Percentiles rank a stretch among this genome's conserved stretches.
phyloP scores from a whole-genome alignment of 2,888 invertebrate genomes.

The Lutraria lutraria region DNA sequence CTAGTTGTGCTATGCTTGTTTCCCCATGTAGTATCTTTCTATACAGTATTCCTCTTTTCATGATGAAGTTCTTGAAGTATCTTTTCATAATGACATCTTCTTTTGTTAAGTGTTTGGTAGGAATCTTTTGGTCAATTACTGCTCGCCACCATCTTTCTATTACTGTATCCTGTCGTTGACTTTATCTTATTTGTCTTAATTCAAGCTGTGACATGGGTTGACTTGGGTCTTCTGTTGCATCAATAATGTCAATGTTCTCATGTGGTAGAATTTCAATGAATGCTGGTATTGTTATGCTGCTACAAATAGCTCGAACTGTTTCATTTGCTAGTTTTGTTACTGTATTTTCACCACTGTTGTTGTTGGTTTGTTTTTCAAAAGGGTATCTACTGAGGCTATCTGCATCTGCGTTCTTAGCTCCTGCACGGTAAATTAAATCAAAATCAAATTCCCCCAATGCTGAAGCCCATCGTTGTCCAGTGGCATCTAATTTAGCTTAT shows the following conservation, averaged over 20 bases:
- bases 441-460: slow-evolving; percentile 13
- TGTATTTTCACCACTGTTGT: background rate
- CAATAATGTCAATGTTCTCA: background rate
- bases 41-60: slow-evolving; percentile 39
- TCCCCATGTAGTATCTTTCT: slow-evolving; percentile 24
- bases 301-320: slow-evolving; percentile 27
- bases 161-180: slow-evolving; percentile 29
- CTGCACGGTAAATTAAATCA: slow-evolving; percentile 11
- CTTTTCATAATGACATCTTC: slow-evolving; percentile 32
- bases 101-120: background rate
- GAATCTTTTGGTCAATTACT: slow-evolving; percentile 31
- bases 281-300: background rate
- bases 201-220: too few relatives aligned
- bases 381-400: slow-evolving; percentile 30
- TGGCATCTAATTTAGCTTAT: slow-evolving; percentile 11
- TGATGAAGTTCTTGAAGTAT: slow-evolving; percentile 25
- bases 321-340: background rate
- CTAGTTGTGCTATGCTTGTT: background rate
- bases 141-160: slow-evolving; percentile 34
- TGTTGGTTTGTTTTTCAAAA: background rate
- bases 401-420: slow-evolving; percentile 29
- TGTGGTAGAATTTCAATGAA: background rate
- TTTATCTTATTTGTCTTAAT: slow-evolving; percentile 35
- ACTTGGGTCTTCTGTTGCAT: background rate
- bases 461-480: slow-evolving; percentile 22